Conservation (phyloP, 1,140 invertebrate genomes). For the Apocrypta bakeri region DNA sequence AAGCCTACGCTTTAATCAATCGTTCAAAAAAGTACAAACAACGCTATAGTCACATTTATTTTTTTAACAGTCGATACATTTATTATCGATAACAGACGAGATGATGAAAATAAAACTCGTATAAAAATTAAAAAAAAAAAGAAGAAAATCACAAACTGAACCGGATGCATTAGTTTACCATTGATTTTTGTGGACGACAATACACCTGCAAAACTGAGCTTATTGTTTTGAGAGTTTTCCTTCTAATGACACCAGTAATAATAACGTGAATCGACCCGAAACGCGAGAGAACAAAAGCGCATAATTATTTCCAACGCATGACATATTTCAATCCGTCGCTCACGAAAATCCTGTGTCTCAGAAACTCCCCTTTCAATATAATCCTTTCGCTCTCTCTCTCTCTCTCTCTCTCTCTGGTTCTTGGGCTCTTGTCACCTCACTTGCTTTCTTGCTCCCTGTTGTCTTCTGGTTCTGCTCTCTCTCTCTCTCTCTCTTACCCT, state of each 20-base stretch:
- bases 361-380: conserved; percentile 52
- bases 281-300: background rate
- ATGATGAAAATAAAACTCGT: no score
- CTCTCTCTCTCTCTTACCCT: no score
- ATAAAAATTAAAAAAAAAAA: no score
- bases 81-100: no score
- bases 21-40: background rate
- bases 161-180: no score
- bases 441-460: background rate
- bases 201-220: no score
- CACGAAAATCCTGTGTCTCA: conserved; percentile 24
- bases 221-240: no score
- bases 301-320: conserved; percentile 51
- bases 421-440: conserved; percentile 7
- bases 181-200: no score
- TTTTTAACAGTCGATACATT: no score
- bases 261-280: conserved; percentile 4
- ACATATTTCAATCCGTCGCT: conserved; percentile 44
- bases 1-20: background rate
- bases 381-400: background rate
- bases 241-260: no score
- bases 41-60: no score
- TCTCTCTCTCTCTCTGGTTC: background rate
- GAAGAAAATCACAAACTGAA: no score
- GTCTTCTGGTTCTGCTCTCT: background rate